These are phyloP conservation scores for Peromyscus polionotus DNA, from an alignment of 2,113 vertebrate species.

Conservation along the genomic window DNA sequence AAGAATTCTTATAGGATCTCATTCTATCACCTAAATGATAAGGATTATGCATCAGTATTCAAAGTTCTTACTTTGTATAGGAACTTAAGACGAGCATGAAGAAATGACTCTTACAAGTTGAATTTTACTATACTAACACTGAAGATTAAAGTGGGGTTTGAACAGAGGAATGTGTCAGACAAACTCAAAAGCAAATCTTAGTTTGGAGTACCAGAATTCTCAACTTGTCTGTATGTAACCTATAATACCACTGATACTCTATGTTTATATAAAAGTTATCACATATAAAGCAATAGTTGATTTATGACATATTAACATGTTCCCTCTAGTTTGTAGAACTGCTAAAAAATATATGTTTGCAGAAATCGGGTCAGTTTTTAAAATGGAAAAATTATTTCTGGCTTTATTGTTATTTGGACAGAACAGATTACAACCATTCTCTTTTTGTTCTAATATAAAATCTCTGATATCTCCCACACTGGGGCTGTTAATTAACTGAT, in stretches of 20 bases:
- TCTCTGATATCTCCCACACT: slow-evolving; percentile 69
- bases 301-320: slow-evolving; percentile 46
- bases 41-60: background rate
- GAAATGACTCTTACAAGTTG: background rate
- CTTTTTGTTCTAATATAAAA: slow-evolving; percentile 75
- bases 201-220: slow-evolving; percentile 22
- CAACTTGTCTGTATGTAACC: slow-evolving; percentile 39
- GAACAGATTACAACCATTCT: slow-evolving; percentile 64
- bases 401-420: slow-evolving; percentile 67
- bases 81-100: background rate
- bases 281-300: background rate
- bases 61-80: background rate
- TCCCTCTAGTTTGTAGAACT: slow-evolving; percentile 73
- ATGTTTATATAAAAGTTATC: slow-evolving; percentile 19
- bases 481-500: slow-evolving; percentile 76
- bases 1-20: background rate
- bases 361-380: slow-evolving; percentile 68
- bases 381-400: slow-evolving; percentile 74
- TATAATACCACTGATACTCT: slow-evolving; percentile 18
- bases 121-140: slow-evolving; percentile 27
- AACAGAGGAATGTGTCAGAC: slow-evolving; percentile 50
- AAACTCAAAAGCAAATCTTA: slow-evolving; percentile 42
- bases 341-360: slow-evolving; percentile 75
- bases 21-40: slow-evolving; percentile 19
- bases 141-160: slow-evolving; percentile 58